A percentile compares a stretch with the other conserved stretches of the same genome.
These are phyloP conservation scores for Clostera curtula DNA, from an alignment of 2,888 invertebrate genomes.

Conservation along the genomic window DNA sequence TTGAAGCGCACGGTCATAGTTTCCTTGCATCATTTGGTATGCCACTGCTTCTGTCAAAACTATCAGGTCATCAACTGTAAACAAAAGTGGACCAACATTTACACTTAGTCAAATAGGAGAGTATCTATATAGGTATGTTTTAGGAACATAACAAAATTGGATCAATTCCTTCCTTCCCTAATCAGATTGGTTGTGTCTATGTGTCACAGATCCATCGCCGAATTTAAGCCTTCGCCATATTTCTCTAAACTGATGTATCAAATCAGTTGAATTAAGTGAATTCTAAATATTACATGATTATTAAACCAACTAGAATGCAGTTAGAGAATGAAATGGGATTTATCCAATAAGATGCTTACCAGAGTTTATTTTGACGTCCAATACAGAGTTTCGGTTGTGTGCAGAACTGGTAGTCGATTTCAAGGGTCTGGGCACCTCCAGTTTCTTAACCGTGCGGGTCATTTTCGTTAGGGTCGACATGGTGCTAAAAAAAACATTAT, in stretches of 20 bases:
- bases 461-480: slow-evolving; percentile 77
- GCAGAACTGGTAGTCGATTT: slow-evolving; percentile 77
- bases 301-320: too few relatives aligned
- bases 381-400: slow-evolving; percentile 66
- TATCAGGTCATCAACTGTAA: slow-evolving; percentile 87
- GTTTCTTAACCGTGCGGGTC: slow-evolving; percentile 82
- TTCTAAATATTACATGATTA: too few relatives aligned
- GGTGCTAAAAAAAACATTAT: slow-evolving; percentile 48
- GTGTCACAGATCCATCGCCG: too few relatives aligned
- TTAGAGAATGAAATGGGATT: slow-evolving; percentile 1
- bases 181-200: too few relatives aligned
- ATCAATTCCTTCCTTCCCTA: too few relatives aligned
- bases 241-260: too few relatives aligned
- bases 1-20: slow-evolving; percentile 80
- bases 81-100: slow-evolving; percentile 9
- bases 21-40: slow-evolving; percentile 83
- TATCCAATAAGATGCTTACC: slow-evolving; percentile 42
- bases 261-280: too few relatives aligned
- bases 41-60: slow-evolving; percentile 88
- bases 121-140: too few relatives aligned
- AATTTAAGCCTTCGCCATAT: too few relatives aligned
- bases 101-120: too few relatives aligned
- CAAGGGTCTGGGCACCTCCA: slow-evolving; percentile 84
- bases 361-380: slow-evolving; percentile 71
- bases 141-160: too few relatives aligned